phyloP scores from a whole-genome alignment of 2,888 invertebrate species.

The Herminia tarsipennalis region DNA sequence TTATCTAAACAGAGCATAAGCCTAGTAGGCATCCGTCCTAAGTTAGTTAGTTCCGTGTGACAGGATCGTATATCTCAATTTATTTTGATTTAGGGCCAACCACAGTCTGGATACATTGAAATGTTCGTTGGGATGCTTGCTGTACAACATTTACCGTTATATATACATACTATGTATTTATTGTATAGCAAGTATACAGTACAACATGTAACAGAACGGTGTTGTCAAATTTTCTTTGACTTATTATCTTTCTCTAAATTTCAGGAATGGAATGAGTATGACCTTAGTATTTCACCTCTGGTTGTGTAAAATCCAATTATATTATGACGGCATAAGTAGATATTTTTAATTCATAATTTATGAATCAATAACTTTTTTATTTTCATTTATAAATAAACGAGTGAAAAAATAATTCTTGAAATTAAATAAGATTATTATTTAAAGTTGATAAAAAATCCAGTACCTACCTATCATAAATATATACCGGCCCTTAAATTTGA shows the following conservation, averaged over 20 bases:
- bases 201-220: no score
- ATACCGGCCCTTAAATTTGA: no score
- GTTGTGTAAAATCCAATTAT: slow-evolving; percentile 13
- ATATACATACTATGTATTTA: neutral
- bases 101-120: slow-evolving; percentile 38
- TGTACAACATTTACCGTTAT: neutral
- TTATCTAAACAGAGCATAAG: slow-evolving; percentile 10
- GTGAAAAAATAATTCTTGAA: no score
- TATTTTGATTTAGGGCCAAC: slow-evolving; percentile 49
- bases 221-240: no score
- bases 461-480: no score
- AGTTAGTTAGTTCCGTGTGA: slow-evolving; percentile 46
- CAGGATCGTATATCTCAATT: slow-evolving; percentile 53
- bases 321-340: no score
- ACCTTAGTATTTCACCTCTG: neutral
- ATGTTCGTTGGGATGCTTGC: slow-evolving; percentile 21
- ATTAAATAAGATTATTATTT: no score
- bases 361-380: no score
- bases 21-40: slow-evolving; percentile 32
- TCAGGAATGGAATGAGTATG: neutral
- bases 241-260: no score
- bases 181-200: neutral
- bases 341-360: no score
- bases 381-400: no score
- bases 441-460: no score